A percentile compares a stretch with the other conserved stretches of the same genome.
Evolutionary conservation across 2,797 vertebrate genomes (phyloP).

Genomic region (Limnodromus scolopaceus): DNA sequence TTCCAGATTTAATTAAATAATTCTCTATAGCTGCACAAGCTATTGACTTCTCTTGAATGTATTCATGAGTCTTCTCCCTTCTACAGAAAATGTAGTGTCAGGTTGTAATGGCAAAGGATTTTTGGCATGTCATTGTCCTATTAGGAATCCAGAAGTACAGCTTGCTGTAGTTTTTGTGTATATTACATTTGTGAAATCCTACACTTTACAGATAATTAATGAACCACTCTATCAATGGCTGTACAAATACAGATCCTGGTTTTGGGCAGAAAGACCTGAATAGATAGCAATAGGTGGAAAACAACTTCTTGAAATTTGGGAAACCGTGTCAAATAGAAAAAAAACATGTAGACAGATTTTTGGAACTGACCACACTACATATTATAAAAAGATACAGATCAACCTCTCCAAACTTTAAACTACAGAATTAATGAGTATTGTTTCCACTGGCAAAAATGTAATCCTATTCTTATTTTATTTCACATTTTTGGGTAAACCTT

Average conservation of each 20-base stretch:
- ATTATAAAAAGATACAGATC: slow-evolving; percentile 58
- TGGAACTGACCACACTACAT: slow-evolving; percentile 40
- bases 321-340: slow-evolving; percentile 48
- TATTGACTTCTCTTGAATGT: slow-evolving; percentile 50
- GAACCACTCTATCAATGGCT: neutral
- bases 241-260: neutral
- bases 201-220: neutral
- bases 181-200: neutral
- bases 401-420: slow-evolving; percentile 25
- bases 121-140: neutral
- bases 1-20: slow-evolving; percentile 68
- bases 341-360: slow-evolving; percentile 60
- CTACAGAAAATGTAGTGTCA: neutral
- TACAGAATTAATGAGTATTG: slow-evolving; percentile 44
- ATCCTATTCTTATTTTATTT: slow-evolving; percentile 50
- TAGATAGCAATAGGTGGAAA: slow-evolving; percentile 2
- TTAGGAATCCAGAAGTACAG: neutral
- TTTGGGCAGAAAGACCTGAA: neutral
- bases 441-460: slow-evolving; percentile 43
- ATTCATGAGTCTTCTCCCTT: slow-evolving; percentile 50
- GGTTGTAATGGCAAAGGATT: slow-evolving; percentile 19
- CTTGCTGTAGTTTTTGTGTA: neutral
- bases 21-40: slow-evolving; percentile 37
- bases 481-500: neutral
- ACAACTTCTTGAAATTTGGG: slow-evolving; percentile 39